phyloP scores from a whole-genome alignment of 2,113 vertebrate species.

The Grallaria varia region DNA sequence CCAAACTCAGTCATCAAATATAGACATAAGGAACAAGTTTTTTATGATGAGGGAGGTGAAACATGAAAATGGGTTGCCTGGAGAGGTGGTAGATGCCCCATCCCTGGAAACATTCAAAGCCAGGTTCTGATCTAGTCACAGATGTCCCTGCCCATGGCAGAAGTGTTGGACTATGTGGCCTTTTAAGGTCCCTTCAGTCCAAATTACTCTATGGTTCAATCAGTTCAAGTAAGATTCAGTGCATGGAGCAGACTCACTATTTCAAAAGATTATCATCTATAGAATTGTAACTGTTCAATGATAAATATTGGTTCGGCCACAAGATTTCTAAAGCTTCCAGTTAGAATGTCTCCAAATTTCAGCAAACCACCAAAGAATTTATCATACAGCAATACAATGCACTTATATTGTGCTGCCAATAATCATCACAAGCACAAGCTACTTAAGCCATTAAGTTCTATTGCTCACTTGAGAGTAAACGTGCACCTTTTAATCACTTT shows the following conservation, averaged over 20 bases:
- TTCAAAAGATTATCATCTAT: background rate
- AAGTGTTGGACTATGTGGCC: background rate
- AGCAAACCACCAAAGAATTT: background rate
- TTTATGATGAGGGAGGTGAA: background rate
- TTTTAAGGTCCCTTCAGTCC: background rate
- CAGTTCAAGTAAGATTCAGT: background rate
- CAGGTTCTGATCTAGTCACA: background rate
- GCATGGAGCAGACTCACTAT: background rate
- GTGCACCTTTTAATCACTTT: background rate
- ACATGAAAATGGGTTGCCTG: background rate
- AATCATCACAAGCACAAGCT: background rate
- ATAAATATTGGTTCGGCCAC: background rate
- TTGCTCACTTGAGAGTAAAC: background rate
- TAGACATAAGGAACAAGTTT: background rate
- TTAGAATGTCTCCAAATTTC: background rate
- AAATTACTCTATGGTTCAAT: background rate
- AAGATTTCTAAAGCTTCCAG: background rate
- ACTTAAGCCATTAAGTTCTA: background rate
- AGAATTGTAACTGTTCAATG: background rate
- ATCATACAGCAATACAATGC: rapidly evolving
- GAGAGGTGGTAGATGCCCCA: background rate
- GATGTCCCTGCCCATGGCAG: background rate
- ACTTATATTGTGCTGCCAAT: background rate
- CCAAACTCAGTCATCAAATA: background rate
- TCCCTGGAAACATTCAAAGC: background rate